These are phyloP conservation scores for Aspidoscelis tigris DNA, from an alignment of 2,113 vertebrate genomes.

Conservation along the genomic window DNA sequence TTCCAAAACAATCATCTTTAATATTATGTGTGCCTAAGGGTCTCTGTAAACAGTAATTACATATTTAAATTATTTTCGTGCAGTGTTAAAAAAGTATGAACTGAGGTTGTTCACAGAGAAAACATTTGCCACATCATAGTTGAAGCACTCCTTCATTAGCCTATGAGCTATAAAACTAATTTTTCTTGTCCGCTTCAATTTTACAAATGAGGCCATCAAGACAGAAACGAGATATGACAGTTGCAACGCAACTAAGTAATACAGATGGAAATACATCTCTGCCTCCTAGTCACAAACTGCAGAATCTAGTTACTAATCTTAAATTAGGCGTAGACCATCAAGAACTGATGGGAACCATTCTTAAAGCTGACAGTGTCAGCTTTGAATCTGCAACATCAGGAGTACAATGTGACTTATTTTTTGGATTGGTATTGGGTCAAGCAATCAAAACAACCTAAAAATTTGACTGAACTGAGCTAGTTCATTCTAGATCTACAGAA, in stretches of 20 bases:
- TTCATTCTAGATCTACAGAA: background rate
- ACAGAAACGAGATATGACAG: constrained; percentile 15
- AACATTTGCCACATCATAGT: background rate
- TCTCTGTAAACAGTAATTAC: constrained; percentile 14
- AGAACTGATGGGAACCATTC: background rate
- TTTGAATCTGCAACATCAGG: background rate
- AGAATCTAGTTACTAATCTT: background rate
- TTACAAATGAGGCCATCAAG: constrained; percentile 16
- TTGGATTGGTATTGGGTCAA: background rate
- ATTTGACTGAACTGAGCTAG: background rate
- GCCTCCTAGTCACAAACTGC: background rate
- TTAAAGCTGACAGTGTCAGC: background rate
- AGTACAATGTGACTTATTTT: background rate
- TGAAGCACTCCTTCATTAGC: background rate
- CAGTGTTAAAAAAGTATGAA: background rate
- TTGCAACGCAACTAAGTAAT: constrained; percentile 26
- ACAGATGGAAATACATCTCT: background rate
- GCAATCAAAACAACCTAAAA: background rate
- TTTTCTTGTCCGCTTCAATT: constrained; percentile 31
- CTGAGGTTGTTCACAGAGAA: constrained; percentile 12
- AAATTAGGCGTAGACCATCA: background rate
- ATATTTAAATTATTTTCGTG: constrained; percentile 7
- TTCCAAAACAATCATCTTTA: background rate
- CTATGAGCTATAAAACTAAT: constrained; percentile 4
- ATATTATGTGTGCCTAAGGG: background rate